Evolutionary conservation across 2,797 vertebrate genomes (phyloP), one percentile per base, ranked within the genome.

Genomic region (Choloepus didactylus): DNA sequence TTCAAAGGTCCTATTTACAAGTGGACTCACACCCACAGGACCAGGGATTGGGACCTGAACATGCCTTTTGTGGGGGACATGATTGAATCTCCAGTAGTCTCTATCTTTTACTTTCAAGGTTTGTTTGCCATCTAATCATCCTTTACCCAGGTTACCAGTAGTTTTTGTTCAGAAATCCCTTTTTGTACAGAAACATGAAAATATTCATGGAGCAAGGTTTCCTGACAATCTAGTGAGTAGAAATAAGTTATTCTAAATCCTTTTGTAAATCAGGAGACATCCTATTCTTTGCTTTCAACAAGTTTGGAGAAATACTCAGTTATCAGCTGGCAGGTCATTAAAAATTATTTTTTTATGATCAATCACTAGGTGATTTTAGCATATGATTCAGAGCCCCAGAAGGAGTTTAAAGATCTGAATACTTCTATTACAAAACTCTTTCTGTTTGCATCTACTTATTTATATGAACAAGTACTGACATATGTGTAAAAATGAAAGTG

Each of bases 401-500:
- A 87, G 21, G 8, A n/a, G 49, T 56, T 80, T 9, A 62, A 67
- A 84, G n/a, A 79, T 60, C 79, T 75, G 46, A 73, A 66, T 59
- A 70, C 41, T 93, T 51, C 44, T 92, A 9, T 77, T 87, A 66
- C 2, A 86, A 77, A 87, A 23, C 25, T 35, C 1, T 67, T 87
- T 79, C 18, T 77, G 21, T 72, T 79, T 23, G 4, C 19, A 56
- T 23, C 44, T 81, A 35, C 29, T 66, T 83, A 12, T 70, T 84
- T 88, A 69, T 35, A 35, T 84, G 41, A 69, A 9, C 9, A 9
- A 73, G 21, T 75, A 56, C 5, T 85, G 60, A 44, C 16, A 44
- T n/a, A 86, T 73, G 3, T 72, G 81, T 87, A 91, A 79, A 93
- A 91, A 38, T 77, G 35, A 83, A 87, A 93, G 67, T 27, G 81